These are phyloP conservation scores for Lepidotrigona ventralis DNA, from an alignment of 1,140 invertebrate genomes.

Conservation along the genomic window DNA sequence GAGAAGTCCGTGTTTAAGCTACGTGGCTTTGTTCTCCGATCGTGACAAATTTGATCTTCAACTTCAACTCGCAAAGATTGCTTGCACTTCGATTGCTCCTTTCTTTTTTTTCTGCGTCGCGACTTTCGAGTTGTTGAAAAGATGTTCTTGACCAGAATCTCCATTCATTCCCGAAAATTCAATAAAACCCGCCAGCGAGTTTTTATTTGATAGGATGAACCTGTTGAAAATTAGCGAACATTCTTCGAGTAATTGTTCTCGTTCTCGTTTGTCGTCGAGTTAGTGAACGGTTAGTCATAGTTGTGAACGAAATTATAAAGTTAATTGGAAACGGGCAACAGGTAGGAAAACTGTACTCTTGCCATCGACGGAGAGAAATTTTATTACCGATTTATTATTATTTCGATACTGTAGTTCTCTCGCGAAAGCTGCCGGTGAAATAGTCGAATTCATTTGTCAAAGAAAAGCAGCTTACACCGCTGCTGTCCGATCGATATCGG, in stretches of 20 bases:
- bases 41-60: too few species aligned
- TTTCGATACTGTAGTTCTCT: too few species aligned
- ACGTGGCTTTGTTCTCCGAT: too few species aligned
- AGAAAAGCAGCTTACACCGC: neutral
- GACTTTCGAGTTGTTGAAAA: too few species aligned
- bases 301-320: neutral
- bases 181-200: too few species aligned
- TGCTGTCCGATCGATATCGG: neutral
- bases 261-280: neutral
- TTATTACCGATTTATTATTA: neutral
- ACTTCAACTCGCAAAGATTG: too few species aligned
- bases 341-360: neutral
- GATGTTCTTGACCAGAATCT: too few species aligned
- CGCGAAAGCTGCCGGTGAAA: neutral
- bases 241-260: neutral
- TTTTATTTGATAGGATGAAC: too few species aligned
- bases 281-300: neutral
- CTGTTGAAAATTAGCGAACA: neutral
- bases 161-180: too few species aligned
- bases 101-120: too few species aligned
- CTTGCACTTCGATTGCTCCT: too few species aligned
- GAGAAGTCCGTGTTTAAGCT: too few species aligned
- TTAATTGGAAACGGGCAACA: neutral
- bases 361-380: neutral
- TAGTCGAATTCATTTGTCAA: conserved; percentile 6